Evolutionary conservation across 2,113 vertebrate genomes (phyloP).

Genomic region (Ciconia boyciana): DNA sequence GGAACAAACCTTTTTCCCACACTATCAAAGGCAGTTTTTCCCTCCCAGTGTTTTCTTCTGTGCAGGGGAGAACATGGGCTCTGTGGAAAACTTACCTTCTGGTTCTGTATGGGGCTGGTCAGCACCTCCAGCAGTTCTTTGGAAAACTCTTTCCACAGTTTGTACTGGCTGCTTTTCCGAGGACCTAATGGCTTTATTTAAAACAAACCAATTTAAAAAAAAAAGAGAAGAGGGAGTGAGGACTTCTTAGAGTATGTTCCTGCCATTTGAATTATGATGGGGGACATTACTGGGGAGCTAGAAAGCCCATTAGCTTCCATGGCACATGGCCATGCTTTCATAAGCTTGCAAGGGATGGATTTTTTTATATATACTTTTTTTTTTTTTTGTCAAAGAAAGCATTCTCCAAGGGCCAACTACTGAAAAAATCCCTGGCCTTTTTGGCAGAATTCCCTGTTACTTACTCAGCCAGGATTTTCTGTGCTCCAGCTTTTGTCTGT

Average conservation of each 20-base stretch:
- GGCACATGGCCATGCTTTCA: not conserved
- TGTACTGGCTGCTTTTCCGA: not conserved
- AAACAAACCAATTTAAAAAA: not conserved
- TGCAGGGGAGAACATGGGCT: not conserved
- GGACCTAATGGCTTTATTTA: not conserved
- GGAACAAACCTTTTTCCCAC: not conserved
- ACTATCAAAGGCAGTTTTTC: not conserved
- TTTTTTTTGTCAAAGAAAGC: not conserved
- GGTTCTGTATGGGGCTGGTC: not conserved
- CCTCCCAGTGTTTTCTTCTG: not conserved
- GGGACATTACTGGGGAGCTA: not conserved
- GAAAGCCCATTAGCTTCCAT: not conserved
- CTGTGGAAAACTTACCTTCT: not conserved
- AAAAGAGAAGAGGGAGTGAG: not conserved
- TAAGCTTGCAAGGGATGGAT: not conserved
- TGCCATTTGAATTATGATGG: not conserved
- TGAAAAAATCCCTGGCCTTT: not conserved
- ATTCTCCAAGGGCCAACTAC: not conserved
- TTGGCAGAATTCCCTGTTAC: constrained; percentile 2
- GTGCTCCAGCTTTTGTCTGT: not conserved
- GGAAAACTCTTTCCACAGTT: not conserved
- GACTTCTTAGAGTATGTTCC: not conserved
- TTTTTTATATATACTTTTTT: not conserved
- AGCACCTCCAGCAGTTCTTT: not conserved
- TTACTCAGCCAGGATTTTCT: not conserved